Conservation (phyloP, 2,888 invertebrate genomes). For the Neria commutata region DNA sequence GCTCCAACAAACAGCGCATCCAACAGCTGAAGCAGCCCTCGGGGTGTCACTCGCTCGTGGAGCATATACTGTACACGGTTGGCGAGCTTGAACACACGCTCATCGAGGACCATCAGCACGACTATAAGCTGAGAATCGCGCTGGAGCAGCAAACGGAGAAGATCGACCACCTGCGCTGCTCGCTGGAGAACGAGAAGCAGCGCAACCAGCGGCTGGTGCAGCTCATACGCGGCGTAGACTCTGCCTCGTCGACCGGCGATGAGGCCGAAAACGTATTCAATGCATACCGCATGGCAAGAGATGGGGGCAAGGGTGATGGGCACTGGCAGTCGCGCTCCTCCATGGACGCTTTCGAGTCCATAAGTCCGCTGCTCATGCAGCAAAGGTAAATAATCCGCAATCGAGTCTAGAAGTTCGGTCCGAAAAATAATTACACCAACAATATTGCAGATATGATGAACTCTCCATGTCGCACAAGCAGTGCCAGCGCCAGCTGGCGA, state of each 20-base stretch:
- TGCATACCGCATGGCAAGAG: conserved; percentile 13
- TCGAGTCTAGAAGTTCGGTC: not conserved
- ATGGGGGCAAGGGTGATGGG: not conserved
- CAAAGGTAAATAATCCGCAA: conserved; percentile 43
- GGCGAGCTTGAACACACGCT: conserved; percentile 49
- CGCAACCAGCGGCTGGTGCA: conserved; percentile 52
- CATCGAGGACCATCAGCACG: conserved; percentile 49
- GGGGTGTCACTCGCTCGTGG: conserved; percentile 36
- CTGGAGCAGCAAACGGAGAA: conserved; percentile 46
- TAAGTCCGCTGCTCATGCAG: conserved; percentile 54
- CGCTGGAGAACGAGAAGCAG: conserved; percentile 48
- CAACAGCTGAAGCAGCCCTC: conserved; percentile 10
- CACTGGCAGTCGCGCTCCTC: conserved; percentile 32
- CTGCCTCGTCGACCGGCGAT: conserved; percentile 37
- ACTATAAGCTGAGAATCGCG: conserved; percentile 46
- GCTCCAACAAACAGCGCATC: conserved; percentile 16
- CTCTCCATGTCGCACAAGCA: conserved; percentile 47
- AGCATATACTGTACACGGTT: conserved; percentile 44
- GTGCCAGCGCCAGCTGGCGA: conserved; percentile 48
- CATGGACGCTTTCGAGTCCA: conserved; percentile 41
- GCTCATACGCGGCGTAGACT: conserved; percentile 48
- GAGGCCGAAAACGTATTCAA: conserved; percentile 31
- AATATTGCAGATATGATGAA: conserved; percentile 48
- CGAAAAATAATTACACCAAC: not conserved
- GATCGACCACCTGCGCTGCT: conserved; percentile 43